Percentiles rank a stretch among this genome's conserved stretches.
phyloP scores from a whole-genome alignment of 2,113 vertebrate genomes.

The Eleginops maclovinus region DNA sequence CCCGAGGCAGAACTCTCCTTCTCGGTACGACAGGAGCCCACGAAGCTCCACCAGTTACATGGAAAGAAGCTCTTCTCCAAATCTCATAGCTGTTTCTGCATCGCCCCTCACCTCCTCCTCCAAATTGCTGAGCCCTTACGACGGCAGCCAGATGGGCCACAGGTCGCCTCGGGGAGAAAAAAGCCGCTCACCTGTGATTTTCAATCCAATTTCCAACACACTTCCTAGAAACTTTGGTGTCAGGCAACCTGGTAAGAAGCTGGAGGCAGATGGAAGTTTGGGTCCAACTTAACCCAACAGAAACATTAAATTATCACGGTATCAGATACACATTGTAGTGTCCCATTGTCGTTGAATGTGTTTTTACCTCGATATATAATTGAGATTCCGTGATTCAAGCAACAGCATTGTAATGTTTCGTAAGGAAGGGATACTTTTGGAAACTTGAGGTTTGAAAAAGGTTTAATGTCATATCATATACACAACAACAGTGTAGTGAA shows the following conservation, averaged over 20 bases:
- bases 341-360: neutral
- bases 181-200: slow-evolving; percentile 66
- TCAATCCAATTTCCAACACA: slow-evolving; percentile 52
- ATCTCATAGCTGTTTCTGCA: neutral
- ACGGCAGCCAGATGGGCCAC: slow-evolving; percentile 47
- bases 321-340: neutral
- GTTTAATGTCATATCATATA: too few relatives aligned
- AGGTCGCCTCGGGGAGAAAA: slow-evolving; percentile 73
- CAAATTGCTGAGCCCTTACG: slow-evolving; percentile 47
- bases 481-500: too few relatives aligned
- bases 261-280: neutral
- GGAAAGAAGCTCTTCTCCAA: slow-evolving; percentile 45
- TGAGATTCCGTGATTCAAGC: too few relatives aligned
- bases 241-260: slow-evolving; percentile 69
- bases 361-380: neutral
- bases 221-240: slow-evolving; percentile 72
- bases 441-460: too few relatives aligned
- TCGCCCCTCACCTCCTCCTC: slow-evolving; percentile 8
- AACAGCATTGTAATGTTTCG: neutral
- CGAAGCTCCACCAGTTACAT: slow-evolving; percentile 34
- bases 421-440: neutral
- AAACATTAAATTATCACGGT: neutral
- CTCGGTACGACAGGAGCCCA: slow-evolving; percentile 47
- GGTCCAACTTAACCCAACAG: neutral
- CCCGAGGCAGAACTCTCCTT: slow-evolving; percentile 31